phyloP scores from a whole-genome alignment of 2,113 vertebrate genomes.

The Naja naja region DNA sequence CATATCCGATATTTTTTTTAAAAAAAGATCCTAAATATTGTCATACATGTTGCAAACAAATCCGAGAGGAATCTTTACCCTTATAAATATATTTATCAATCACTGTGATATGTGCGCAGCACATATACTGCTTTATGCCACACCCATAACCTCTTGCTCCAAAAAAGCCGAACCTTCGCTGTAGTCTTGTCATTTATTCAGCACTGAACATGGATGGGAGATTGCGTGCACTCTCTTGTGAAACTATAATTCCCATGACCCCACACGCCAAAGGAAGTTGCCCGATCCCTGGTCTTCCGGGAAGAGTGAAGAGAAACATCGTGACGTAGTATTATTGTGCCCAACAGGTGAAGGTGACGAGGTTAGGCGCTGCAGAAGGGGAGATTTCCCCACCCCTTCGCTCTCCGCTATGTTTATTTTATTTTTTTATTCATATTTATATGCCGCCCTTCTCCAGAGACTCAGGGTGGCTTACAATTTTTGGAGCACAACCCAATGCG shows the following conservation, averaged over 20 bases:
- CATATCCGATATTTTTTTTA: not conserved
- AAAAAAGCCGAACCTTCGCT: not conserved
- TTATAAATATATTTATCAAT: not conserved
- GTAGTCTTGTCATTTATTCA: not conserved
- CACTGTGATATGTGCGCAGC: not conserved
- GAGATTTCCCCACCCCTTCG: not conserved
- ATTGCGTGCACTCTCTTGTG: not conserved
- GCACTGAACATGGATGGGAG: not conserved
- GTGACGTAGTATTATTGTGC: not conserved
- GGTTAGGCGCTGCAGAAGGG: not conserved
- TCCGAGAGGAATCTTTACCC: not conserved
- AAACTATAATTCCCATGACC: constrained; percentile 1
- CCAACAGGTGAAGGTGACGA: constrained; percentile 2
- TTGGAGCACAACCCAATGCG: too few species aligned
- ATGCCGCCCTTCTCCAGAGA: too few species aligned
- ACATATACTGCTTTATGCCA: not conserved
- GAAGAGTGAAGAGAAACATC: not conserved
- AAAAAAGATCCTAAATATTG: not conserved
- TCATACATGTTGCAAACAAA: not conserved
- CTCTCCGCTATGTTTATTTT: not conserved
- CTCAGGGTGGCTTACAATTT: too few species aligned
- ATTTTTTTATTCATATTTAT: too few species aligned
- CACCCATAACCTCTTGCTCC: not conserved
- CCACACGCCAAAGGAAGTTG: not conserved
- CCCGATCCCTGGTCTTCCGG: not conserved